These are phyloP conservation scores for Cyaniris semiargus DNA, from an alignment of 2,888 invertebrate genomes.

Conservation along the genomic window DNA sequence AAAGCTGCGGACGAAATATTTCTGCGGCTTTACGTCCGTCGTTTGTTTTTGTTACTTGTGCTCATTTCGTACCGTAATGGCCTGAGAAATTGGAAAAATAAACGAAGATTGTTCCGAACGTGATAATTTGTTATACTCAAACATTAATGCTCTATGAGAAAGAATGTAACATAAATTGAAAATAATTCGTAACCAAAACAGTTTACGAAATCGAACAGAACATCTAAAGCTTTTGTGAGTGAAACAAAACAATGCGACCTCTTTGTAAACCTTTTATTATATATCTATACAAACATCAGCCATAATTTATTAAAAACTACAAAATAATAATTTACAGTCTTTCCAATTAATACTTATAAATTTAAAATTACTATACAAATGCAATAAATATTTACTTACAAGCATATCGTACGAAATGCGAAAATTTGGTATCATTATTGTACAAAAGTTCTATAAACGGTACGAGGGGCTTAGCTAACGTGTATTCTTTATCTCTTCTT, in stretches of 20 bases:
- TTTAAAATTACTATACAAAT: constrained; percentile 57
- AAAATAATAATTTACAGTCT: constrained; percentile 77
- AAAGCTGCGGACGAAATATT: neutral
- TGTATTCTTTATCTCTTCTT: neutral
- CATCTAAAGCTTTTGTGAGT: neutral
- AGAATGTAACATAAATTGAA: neutral
- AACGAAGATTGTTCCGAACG: neutral
- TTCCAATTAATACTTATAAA: constrained; percentile 77
- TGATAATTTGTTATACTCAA: neutral
- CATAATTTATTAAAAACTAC: constrained; percentile 71
- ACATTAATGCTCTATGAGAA: neutral
- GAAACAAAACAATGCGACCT: constrained; percentile 48
- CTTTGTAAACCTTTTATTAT: constrained; percentile 76
- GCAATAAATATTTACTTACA: constrained; percentile 69
- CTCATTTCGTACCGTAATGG: constrained; percentile 22
- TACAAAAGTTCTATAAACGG: constrained; percentile 72
- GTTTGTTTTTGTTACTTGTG: constrained; percentile 9
- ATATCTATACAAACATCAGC: constrained; percentile 78
- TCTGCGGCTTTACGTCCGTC: neutral
- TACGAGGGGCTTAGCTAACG: constrained; percentile 41
- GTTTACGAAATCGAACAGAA: neutral
- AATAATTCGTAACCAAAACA: neutral
- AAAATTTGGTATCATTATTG: constrained; percentile 79
- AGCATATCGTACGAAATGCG: constrained; percentile 73
- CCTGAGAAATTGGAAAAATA: constrained; percentile 9